Base-by-base conservation (phyloP, 2,888 invertebrate genomes). In the Drosophila tanythrix region DNA sequence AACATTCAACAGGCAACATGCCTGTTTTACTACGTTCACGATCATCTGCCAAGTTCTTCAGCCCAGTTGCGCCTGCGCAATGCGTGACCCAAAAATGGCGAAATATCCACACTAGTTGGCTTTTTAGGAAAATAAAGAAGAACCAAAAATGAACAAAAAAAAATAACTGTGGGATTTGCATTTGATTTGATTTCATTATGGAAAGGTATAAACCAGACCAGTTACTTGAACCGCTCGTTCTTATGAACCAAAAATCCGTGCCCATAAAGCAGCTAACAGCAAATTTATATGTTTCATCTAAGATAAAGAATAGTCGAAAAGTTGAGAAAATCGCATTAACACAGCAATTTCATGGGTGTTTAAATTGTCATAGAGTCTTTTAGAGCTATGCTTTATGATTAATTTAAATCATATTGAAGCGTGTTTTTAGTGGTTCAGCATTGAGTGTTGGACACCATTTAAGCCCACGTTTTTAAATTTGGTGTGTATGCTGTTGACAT, bases 81-180 rank as follows among this genome's bases (percentile, higher is more conserved):
- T 51, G 70, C 56, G 68, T 74, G 73, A 60, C 74, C 83, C 83
- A 81, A 86, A 82, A 81, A 81, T 76, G 86, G 83, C 63, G 13
- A 71, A 62, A 70, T 57, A 18, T 69, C 62, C 51, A 21, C 40
- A 51, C 50, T 64, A 52, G 61, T 64, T 72, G 63, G 63, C 50
- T 60, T 65, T 64, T 76, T 70, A 8, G 58, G 43, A 52, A 36
- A 55, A 46, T 38, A 52, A 60, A 33, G 55, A 35, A 76, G 50
- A 50, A 60, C n/a, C 29, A 35, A 57, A 66, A 65, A 40, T 11
- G 43, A 64, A 33, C 33, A 33, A 46, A 0, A 25, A 7, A 18
- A 35, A 46, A 56, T 71, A 57, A 35, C 46, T 69, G 74, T 83
- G 83, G 79, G 76, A 81, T 76, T 82, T 27, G 75, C 31, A 55